Percentiles rank a stretch among this genome's conserved stretches.
phyloP scores from a whole-genome alignment of 2,888 invertebrate species.

The Dasysyrphus albostriatus region DNA sequence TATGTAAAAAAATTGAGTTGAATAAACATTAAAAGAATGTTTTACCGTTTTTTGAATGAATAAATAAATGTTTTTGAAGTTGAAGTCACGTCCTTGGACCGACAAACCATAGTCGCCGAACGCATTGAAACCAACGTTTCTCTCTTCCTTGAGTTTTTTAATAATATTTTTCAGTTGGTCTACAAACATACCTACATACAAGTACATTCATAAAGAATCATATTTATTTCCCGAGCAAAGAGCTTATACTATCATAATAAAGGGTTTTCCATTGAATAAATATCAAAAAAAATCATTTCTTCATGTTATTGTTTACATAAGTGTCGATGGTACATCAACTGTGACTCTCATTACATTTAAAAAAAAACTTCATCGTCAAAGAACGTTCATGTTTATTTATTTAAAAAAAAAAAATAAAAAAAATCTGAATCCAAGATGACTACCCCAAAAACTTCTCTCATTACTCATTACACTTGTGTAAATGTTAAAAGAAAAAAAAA shows the following conservation, averaged over 20 bases:
- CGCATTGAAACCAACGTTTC: too few species aligned
- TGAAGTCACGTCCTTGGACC: not conserved
- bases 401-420: not conserved
- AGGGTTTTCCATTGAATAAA: slow-evolving; percentile 7
- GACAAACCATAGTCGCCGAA: not conserved
- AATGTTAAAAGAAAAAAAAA: not conserved
- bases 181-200: too few species aligned
- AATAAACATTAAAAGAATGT: too few species aligned
- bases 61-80: too few species aligned
- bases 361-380: not conserved
- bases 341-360: too few species aligned
- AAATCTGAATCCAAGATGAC: not conserved
- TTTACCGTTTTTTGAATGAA: too few species aligned
- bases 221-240: not conserved
- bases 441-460: not conserved
- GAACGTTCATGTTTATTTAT: not conserved
- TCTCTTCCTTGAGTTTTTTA: not conserved
- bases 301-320: not conserved
- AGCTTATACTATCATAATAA: not conserved
- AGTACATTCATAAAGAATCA: not conserved
- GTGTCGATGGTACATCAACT: too few species aligned
- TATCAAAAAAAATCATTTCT: slow-evolving; percentile 6
- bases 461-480: not conserved
- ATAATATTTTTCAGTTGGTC: not conserved
- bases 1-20: too few species aligned